Conservation (phyloP, 2,797 vertebrate genomes). For the Lerista edwardsae region DNA sequence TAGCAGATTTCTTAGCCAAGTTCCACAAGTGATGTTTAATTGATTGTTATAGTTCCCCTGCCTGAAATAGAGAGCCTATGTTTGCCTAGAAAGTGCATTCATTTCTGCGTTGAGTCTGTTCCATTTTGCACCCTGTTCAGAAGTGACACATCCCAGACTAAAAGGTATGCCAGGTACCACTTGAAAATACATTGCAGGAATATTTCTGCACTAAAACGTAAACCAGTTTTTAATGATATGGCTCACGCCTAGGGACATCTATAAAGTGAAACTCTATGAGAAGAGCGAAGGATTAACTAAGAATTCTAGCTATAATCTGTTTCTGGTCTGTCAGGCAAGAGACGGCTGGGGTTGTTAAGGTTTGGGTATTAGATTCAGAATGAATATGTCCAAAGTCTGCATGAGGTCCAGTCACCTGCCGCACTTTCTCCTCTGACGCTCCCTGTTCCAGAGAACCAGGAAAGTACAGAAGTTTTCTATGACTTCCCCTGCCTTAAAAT, state of each 20-base stretch:
- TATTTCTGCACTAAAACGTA: background rate
- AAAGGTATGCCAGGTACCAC: background rate
- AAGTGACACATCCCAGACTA: background rate
- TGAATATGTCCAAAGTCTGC: background rate
- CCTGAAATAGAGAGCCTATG: background rate
- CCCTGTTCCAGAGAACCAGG: background rate
- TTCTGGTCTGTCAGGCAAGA: background rate
- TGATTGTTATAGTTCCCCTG: background rate
- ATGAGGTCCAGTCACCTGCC: too few relatives aligned
- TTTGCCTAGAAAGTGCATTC: background rate
- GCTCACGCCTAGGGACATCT: background rate
- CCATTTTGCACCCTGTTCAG: background rate
- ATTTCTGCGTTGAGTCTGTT: background rate
- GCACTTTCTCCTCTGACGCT: background rate
- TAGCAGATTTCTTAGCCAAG: background rate
- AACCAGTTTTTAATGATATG: background rate
- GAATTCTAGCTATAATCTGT: background rate
- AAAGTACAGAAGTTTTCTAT: background rate
- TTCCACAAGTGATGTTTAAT: background rate
- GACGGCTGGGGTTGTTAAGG: background rate
- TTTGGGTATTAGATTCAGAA: background rate
- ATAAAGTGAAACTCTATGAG: background rate
- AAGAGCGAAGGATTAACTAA: background rate
- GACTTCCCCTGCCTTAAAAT: background rate
- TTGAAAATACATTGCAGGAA: background rate